These are phyloP conservation scores for Archips xylosteana DNA, from an alignment of 2,888 invertebrate species.

Conservation along the genomic window DNA sequence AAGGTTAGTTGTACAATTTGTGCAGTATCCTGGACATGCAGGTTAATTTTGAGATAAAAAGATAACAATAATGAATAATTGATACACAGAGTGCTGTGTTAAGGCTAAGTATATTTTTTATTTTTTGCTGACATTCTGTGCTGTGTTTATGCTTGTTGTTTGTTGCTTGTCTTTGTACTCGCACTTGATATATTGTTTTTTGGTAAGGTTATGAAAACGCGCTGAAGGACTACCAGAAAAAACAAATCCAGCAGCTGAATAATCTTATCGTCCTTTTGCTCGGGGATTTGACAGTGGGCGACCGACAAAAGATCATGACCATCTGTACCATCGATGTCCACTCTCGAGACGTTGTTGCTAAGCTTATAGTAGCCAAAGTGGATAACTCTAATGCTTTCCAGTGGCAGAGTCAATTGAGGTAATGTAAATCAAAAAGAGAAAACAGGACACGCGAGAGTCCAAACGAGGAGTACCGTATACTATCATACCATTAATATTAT, in stretches of 20 bases:
- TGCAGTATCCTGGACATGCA: no score
- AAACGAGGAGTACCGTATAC: no score
- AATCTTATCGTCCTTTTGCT: conserved; percentile 92
- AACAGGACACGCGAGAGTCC: no score
- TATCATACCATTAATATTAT: no score
- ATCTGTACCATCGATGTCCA: conserved; percentile 98
- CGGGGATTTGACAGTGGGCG: conserved; percentile 92
- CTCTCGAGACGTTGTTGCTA: conserved; percentile 96
- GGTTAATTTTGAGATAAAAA: background rate
- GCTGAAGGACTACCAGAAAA: conserved; percentile 95
- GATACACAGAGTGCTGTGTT: no score
- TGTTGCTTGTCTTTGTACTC: background rate
- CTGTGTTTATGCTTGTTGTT: background rate
- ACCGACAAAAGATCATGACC: conserved; percentile 98
- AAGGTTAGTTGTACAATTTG: conserved; percentile 82
- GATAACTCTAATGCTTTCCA: conserved; percentile 93
- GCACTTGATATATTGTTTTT: background rate
- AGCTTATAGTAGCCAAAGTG: conserved; percentile 93
- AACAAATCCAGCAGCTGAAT: conserved; percentile 94
- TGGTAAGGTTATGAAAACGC: conserved; percentile 93
- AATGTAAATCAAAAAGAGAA: conserved; percentile 1
- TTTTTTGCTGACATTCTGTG: no score
- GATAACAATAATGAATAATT: background rate
- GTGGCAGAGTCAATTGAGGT: conserved; percentile 96
- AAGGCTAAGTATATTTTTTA: no score